phyloP scores from a whole-genome alignment of 2,888 invertebrate genomes.

The Tetranychus piercei region DNA sequence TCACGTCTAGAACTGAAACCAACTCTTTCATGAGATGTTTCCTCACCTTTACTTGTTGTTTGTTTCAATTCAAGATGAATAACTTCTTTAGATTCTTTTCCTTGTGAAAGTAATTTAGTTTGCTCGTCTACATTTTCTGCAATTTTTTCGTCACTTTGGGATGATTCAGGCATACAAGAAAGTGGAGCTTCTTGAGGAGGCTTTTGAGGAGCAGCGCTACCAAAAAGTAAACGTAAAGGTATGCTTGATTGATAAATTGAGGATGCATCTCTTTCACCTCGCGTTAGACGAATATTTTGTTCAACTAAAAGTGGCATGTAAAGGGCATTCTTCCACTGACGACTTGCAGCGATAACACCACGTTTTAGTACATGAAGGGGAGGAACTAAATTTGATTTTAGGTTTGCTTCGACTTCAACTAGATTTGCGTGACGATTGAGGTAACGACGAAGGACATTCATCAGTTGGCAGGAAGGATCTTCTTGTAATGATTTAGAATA shows the following conservation, averaged over 20 bases:
- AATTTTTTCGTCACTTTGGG: neutral
- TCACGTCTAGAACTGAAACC: neutral
- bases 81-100: neutral
- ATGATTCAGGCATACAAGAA: neutral
- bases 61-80: neutral
- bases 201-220: neutral
- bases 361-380: constrained; percentile 34
- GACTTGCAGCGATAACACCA: constrained; percentile 67
- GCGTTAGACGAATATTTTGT: constrained; percentile 48
- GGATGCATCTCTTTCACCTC: constrained; percentile 6
- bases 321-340: constrained; percentile 89
- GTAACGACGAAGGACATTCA: constrained; percentile 67
- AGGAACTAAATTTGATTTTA: constrained; percentile 63
- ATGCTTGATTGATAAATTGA: constrained; percentile 6
- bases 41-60: neutral
- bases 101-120: neutral
- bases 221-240: constrained; percentile 8
- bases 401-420: constrained; percentile 57
- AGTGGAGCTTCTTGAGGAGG: neutral
- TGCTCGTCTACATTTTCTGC: neutral
- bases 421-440: constrained; percentile 53
- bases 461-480: constrained; percentile 84
- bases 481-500: constrained; percentile 70
- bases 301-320: constrained; percentile 69
- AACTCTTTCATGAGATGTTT: neutral